These are phyloP conservation scores for Phoxinus phoxinus DNA, from an alignment of 2,113 vertebrate species.

Conservation along the genomic window DNA sequence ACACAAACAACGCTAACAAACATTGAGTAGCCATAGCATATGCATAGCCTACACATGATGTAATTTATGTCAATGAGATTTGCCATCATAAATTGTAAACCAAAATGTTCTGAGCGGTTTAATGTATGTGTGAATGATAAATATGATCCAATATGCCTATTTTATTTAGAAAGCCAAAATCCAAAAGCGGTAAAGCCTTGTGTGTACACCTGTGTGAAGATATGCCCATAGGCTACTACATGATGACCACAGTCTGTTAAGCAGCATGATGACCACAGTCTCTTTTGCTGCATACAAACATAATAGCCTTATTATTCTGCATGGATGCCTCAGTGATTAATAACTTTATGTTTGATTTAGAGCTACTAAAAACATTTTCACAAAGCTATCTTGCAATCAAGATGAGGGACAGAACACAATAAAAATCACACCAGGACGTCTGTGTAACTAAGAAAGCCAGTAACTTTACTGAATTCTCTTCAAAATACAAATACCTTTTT, in stretches of 20 bases:
- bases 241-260: neutral
- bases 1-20: too few relatives aligned
- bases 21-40: too few relatives aligned
- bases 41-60: too few relatives aligned
- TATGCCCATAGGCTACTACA: neutral
- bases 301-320: too few relatives aligned
- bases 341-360: neutral
- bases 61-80: too few relatives aligned
- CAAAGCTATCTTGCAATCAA: conserved; percentile 62
- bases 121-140: neutral
- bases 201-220: neutral
- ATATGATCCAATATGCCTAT: neutral
- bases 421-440: conserved; percentile 87
- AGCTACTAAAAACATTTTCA: neutral
- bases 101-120: neutral
- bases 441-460: conserved; percentile 98
- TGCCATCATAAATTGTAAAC: too few relatives aligned
- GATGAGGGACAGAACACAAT: conserved; percentile 72
- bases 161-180: neutral
- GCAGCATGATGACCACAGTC: neutral
- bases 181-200: neutral
- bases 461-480: conserved; percentile 99
- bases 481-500: conserved; percentile 98
- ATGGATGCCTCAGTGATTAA: neutral
- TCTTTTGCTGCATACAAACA: too few relatives aligned